Percentiles rank a stretch among this genome's conserved stretches.
Conservation (phyloP, 2,113 vertebrate species). For the Megalops atlanticus region DNA sequence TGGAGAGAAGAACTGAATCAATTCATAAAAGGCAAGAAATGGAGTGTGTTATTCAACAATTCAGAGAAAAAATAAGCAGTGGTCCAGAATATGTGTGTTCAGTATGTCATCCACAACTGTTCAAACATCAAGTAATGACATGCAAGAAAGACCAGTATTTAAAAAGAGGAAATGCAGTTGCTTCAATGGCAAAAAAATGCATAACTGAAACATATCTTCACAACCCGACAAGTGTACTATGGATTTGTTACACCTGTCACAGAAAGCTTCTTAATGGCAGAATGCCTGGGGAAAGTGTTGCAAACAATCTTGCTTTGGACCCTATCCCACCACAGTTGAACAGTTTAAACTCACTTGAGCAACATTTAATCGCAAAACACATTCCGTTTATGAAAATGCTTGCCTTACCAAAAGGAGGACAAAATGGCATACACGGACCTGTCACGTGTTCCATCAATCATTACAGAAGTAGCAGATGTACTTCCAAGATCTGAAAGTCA, state of each 20-base stretch:
- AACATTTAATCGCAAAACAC: neutral
- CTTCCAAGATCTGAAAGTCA: neutral
- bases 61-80: constrained; percentile 8
- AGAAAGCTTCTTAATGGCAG: constrained; percentile 23
- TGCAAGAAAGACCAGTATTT: constrained; percentile 4
- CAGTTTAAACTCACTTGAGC: neutral
- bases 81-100: constrained; percentile 20
- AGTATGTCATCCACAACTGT: constrained; percentile 12
- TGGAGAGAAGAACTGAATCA: no score
- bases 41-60: neutral
- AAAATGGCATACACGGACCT: constrained; percentile 1
- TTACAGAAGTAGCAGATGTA: constrained; percentile 6
- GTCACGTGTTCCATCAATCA: neutral
- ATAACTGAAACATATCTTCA: constrained; percentile 24
- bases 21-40: constrained; percentile 1
- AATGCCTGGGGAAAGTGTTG: constrained; percentile 19
- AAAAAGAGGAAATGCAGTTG: neutral
- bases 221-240: neutral
- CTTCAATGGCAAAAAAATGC: neutral
- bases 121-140: constrained; percentile 22
- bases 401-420: constrained; percentile 2
- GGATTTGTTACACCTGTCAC: constrained; percentile 20
- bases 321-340: constrained; percentile 14
- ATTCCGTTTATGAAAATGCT: constrained; percentile 12
- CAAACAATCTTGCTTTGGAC: constrained; percentile 9